Conservation (phyloP, 2,113 vertebrate species). For the Cricetomys ansorgei region DNA sequence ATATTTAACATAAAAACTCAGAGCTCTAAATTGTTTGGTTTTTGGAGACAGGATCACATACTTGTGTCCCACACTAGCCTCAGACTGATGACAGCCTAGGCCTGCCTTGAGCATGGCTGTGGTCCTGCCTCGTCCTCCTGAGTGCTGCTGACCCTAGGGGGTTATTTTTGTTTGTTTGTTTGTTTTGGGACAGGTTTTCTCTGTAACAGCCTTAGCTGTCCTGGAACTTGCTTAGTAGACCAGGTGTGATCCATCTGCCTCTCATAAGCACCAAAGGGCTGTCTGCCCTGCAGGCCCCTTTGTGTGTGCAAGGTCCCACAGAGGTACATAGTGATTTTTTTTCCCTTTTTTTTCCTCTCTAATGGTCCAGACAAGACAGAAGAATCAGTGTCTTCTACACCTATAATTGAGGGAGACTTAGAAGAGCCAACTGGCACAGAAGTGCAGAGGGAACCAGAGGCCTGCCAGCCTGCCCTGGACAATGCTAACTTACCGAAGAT, state of each 20-base stretch:
- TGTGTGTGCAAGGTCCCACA: fast-evolving
- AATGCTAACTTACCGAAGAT: conserved; percentile 88
- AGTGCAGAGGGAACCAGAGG: conserved; percentile 62
- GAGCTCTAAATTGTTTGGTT: background rate
- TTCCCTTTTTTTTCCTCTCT: background rate
- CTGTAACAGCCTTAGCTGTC: background rate
- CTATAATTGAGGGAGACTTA: background rate
- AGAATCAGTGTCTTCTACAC: background rate
- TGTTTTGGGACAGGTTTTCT: background rate
- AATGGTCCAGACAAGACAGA: background rate
- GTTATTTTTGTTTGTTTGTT: background rate
- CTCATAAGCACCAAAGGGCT: fast-evolving
- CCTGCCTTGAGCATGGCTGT: background rate
- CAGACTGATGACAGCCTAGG: background rate
- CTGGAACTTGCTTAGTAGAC: background rate
- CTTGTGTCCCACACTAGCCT: background rate
- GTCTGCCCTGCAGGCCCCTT: background rate
- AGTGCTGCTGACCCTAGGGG: background rate
- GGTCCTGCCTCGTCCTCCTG: background rate
- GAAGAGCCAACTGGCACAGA: conserved; percentile 68
- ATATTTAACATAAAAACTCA: background rate
- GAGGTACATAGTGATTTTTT: background rate
- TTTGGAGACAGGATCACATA: background rate
- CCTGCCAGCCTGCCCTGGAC: conserved; percentile 7
- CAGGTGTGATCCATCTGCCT: background rate